Conservation (phyloP, 2,113 vertebrate genomes). For the Seriola aureovittata region DNA sequence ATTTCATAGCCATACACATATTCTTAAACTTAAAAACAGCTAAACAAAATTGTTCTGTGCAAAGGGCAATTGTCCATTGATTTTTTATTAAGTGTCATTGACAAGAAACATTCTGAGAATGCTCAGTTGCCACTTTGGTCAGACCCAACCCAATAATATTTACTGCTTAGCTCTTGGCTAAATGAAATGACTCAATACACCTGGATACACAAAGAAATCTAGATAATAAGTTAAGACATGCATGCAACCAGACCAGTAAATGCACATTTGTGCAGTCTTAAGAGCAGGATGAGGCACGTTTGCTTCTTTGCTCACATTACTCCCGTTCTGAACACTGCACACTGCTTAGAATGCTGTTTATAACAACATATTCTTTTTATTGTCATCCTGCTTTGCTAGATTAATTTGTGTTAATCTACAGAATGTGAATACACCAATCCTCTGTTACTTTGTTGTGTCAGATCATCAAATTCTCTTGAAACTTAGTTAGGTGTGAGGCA, state of each 20-base stretch:
- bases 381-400: conserved; percentile 37
- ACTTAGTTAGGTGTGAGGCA: not conserved
- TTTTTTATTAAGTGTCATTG: not conserved
- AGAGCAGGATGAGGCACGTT: not conserved
- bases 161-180: not conserved
- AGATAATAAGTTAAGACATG: not conserved
- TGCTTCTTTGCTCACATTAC: not conserved
- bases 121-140: not conserved
- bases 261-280: not conserved
- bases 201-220: not conserved
- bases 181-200: conserved; percentile 2
- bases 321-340: not conserved
- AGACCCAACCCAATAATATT: not conserved
- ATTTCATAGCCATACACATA: not conserved
- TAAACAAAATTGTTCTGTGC: not conserved
- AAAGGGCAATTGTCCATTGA: not conserved
- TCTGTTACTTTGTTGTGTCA: conserved; percentile 2
- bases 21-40: not conserved
- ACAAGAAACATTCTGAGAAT: not conserved
- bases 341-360: not conserved
- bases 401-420: conserved; percentile 16
- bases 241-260: not conserved
- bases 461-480: not conserved
- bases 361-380: conserved; percentile 18
- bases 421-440: not conserved